Evolutionary conservation across 1,140 invertebrate genomes (phyloP), one percentile per base, ranked within the genome.

Genomic region (Drosophila murphyi): DNA sequence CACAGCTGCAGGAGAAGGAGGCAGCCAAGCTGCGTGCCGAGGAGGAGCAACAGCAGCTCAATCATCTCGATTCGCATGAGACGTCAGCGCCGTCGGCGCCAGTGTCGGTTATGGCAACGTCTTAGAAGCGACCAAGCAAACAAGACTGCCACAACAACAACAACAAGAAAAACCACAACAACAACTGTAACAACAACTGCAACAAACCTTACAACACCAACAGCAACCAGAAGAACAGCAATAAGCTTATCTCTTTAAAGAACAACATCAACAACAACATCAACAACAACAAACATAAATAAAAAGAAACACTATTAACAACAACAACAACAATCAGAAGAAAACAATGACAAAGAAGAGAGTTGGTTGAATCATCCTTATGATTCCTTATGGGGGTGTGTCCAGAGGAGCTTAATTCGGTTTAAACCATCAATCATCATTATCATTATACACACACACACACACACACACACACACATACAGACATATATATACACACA

Each of bases 1-100:
- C 76, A 2, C 80, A 91, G 51, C 67, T 85, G 51, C 90, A 85
- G 72, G 80, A 85, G 37, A 88, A 89, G 65, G 85, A 82, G 77
- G 85, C 86, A 45, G 73, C 82, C 70, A 81, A 77, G 72, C 50
- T 79, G 69, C 75, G 91, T 39, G 85, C 85, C 68, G 80, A 89
- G 52, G 65, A 89, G 63, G 80, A 88, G 63, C 83, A 82, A 47
- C 82, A 88, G 64, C 82, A 88, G 35, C 48, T 83, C 60, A 91
- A 82, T 89, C 85, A 88, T 70, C 56, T 89, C 20, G 85, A 89
- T 71, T 62, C 80, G 12, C 75, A 76, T 73, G 86, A 85, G 55
- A 54, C 62, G 5, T 50, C 39, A 8, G 55, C 55, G 10, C 8
- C 65, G 20, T 31, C 59, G 52, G 29, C 73, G 51, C 50, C 76